Base-by-base conservation (phyloP, 2,113 vertebrate species). In the Opisthocomus hoazin region DNA sequence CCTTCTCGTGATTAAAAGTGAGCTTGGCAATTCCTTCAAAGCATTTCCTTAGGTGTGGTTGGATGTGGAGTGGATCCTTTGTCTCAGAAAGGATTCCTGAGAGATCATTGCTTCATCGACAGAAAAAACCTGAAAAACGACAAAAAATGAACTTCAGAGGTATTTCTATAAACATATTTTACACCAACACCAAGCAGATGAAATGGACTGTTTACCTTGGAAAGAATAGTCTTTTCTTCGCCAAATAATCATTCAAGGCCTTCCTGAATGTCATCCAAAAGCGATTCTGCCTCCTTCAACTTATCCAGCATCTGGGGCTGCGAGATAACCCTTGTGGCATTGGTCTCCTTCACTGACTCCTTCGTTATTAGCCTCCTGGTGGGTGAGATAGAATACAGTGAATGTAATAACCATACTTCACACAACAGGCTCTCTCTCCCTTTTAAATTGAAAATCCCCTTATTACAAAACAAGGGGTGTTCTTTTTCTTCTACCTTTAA, bases 391-490 rank as follows among this genome's bases (percentile, higher is more conserved):
- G 98, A 98, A 98, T 96, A 98, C 98, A 98, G 96, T 94, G 97
- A 97, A 98, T 98, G 98, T 98, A 98, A 98, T 98, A 98, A 98
- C 98, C 97, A 96, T 96, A 98, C 98, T 98, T 98, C 98, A 98
- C 98, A 98, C 98, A 98, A 98, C 98, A 98, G 98, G 96, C 98
- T 96, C 87, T 4, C 96, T 97, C 98, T 95, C 96, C 96, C 97
- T 98, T 98, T 98, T 97, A 98, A 98, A 98, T 98, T 98, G 98
- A 98, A 98, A 98, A 98, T 98, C 98, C 97, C 98, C 97, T 98
- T 98, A 98, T 98, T 98, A 98, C 98, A 98, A 98, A 98, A 98
- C 98, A 98, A 98, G 97, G 98, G 97, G 97, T 98, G 97, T 97
- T 97, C 97, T 98, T 98, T 98, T 96, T 97, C 97, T 97, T 97